Evolutionary conservation across 2,888 invertebrate genomes (phyloP).

Genomic region (Cotesia congregata): DNA sequence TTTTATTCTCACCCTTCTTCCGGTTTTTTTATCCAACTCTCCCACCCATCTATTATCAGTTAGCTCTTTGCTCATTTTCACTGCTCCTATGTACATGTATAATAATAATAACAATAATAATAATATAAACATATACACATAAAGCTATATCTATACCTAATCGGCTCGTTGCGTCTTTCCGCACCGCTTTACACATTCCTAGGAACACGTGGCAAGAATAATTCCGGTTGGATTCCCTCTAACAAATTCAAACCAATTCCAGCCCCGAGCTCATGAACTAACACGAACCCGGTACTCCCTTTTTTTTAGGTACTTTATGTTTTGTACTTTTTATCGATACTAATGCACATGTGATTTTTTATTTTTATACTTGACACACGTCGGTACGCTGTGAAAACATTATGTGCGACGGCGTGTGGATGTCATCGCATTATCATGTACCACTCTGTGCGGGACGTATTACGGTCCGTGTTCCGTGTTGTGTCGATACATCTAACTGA

Average conservation of each 20-base stretch:
- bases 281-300: background rate
- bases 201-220: conserved; percentile 41
- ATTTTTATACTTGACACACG: conserved; percentile 9
- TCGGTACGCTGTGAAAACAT: background rate
- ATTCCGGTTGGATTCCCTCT: conserved; percentile 38
- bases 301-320: background rate
- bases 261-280: background rate
- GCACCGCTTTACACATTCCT: conserved; percentile 26
- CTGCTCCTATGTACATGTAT: too few species aligned
- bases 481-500: background rate
- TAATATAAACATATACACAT: too few species aligned
- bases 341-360: background rate
- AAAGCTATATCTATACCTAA: background rate
- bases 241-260: conserved; percentile 37
- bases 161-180: conserved; percentile 29
- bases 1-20: conserved; percentile 21
- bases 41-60: background rate
- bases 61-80: too few species aligned
- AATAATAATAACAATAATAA: too few species aligned
- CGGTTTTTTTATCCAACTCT: conserved; percentile 7
- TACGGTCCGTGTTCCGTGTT: background rate
- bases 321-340: conserved; percentile 9
- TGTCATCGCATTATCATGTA: conserved; percentile 30
- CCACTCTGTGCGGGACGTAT: background rate
- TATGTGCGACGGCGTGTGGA: background rate